These are phyloP conservation scores for Podarcis raffonei DNA, from an alignment of 2,113 vertebrate species.

Conservation along the genomic window DNA sequence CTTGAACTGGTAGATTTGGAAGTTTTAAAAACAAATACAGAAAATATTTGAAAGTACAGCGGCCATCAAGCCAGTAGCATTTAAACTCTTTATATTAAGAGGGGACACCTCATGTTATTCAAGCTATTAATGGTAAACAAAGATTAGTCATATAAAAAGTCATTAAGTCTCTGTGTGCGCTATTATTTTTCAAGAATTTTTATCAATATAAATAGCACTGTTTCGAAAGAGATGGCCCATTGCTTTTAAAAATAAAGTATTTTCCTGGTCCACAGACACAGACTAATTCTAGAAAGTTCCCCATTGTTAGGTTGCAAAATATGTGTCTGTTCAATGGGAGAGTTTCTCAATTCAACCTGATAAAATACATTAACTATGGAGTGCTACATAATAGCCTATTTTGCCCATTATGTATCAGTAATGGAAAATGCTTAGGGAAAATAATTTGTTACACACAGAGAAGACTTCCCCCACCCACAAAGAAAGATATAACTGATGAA, in stretches of 20 bases:
- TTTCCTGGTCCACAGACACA: background rate
- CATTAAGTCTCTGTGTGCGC: background rate
- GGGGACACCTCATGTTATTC: background rate
- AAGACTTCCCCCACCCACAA: background rate
- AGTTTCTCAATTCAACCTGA: background rate
- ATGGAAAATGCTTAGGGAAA: slow-evolving; percentile 13
- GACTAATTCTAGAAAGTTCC: background rate
- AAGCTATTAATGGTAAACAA: background rate
- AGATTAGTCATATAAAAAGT: background rate
- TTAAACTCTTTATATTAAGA: background rate
- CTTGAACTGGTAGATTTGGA: background rate
- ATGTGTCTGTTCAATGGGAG: slow-evolving; percentile 5
- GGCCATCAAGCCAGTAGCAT: no score
- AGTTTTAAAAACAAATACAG: no score
- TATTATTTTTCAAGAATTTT: background rate
- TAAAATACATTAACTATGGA: slow-evolving; percentile 11
- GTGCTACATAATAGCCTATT: background rate
- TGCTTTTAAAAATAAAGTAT: background rate
- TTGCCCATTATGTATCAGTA: slow-evolving; percentile 8
- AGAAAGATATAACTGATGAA: background rate
- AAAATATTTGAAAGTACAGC: background rate
- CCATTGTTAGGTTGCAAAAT: slow-evolving; percentile 11
- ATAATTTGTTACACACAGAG: background rate
- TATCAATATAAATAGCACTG: background rate
- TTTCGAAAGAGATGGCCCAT: background rate